These are phyloP conservation scores for Lophura nycthemera DNA, from an alignment of 2,113 vertebrate species.

Conservation along the genomic window DNA sequence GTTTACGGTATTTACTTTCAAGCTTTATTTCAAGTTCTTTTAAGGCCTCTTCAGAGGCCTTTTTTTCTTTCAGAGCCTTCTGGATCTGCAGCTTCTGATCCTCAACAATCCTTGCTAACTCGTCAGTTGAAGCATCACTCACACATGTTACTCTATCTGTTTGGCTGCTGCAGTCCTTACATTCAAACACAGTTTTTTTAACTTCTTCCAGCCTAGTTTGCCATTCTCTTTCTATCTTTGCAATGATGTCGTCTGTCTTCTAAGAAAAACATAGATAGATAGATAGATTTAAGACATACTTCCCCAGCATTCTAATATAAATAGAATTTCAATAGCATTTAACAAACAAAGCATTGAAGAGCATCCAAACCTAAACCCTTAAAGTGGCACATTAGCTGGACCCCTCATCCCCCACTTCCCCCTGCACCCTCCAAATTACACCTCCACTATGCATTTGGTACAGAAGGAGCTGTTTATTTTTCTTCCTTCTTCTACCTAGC, in stretches of 20 bases:
- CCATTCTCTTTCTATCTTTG: constrained; percentile 84
- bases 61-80: constrained; percentile 75
- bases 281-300: constrained; percentile 13
- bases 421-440: background rate
- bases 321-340: background rate
- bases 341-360: background rate
- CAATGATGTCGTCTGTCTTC: constrained; percentile 68
- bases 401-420: background rate
- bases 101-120: constrained; percentile 30
- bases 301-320: constrained; percentile 3
- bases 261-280: constrained; percentile 49
- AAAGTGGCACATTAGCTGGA: background rate
- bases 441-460: background rate
- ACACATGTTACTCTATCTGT: constrained; percentile 65
- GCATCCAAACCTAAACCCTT: background rate
- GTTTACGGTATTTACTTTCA: constrained; percentile 81
- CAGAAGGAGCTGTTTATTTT: background rate
- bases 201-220: constrained; percentile 75
- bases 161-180: constrained; percentile 78
- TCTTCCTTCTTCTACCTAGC: background rate
- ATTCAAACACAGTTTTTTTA: constrained; percentile 58
- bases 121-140: constrained; percentile 24
- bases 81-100: constrained; percentile 65
- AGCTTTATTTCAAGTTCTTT: constrained; percentile 77
- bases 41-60: constrained; percentile 73